Percentiles rank a stretch among this genome's conserved stretches.
These are phyloP conservation scores for Hyalella azteca DNA, from an alignment of 2,888 invertebrate genomes.

Conservation along the genomic window DNA sequence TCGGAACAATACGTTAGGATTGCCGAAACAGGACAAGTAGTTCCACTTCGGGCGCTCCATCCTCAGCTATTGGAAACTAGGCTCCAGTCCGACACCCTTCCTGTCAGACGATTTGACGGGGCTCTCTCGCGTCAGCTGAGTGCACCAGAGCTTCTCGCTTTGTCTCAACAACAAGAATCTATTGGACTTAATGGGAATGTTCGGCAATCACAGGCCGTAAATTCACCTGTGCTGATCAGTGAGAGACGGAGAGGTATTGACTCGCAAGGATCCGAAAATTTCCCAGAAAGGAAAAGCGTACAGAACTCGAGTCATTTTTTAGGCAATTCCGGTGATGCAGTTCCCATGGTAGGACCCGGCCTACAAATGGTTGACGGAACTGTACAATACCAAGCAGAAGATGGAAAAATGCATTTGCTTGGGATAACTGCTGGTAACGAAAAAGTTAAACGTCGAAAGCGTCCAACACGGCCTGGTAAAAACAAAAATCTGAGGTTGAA, in stretches of 20 bases:
- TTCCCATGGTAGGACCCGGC: neutral
- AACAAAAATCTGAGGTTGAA: neutral
- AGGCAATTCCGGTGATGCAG: neutral
- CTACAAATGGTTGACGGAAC: constrained; percentile 1
- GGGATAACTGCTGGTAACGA: constrained; percentile 12
- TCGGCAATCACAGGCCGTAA: neutral
- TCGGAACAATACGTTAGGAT: neutral
- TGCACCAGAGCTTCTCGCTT: neutral
- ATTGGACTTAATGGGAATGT: neutral
- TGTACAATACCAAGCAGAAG: neutral
- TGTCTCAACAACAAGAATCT: neutral
- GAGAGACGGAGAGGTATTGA: neutral
- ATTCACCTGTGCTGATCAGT: neutral
- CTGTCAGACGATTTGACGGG: neutral
- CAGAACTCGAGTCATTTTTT: neutral
- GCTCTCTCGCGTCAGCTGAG: neutral
- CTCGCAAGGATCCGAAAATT: neutral
- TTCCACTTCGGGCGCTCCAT: neutral
- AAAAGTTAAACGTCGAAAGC: constrained; percentile 12
- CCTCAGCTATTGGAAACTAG: neutral
- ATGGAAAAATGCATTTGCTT: neutral
- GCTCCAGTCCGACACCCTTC: neutral
- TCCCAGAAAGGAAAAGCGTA: neutral
- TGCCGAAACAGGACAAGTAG: constrained; percentile 15
- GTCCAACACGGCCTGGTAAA: neutral